Evolutionary conservation across 2,888 invertebrate species (phyloP), one percentile per base, ranked within the genome.

Genomic region (Allolobophora icterica): DNA sequence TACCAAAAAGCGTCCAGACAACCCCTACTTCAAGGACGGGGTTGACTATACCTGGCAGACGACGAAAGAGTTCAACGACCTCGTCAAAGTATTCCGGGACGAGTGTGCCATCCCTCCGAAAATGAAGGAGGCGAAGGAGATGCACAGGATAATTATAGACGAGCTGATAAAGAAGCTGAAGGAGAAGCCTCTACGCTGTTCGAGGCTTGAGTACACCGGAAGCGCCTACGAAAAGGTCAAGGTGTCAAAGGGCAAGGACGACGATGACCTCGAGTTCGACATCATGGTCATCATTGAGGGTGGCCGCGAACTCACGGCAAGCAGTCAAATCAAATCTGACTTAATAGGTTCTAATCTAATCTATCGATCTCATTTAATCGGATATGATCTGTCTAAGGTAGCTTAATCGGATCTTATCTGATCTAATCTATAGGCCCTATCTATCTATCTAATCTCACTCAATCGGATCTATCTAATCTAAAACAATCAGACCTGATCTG

Each of bases 261-360:
- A 30, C 89, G 89, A 89, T 40, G 90, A 90, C 71, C 71, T 90
- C 38, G 90, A 90, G 38, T 90, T 90, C 71, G 90, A 90, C 35
- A 83, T 90, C 34, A 90, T 90, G 90, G 52, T 90, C 30, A 58
- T 90, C 30, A 58, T 90, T 58, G 71, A 90, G n/a, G 71, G 71
- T 11, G 71, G 71, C 11, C 71, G n/a, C 1, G 71, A 71, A 8
- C 71, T 71, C 30, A 71, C 0, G 71, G 71, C n/a, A 71, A 71
- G 71, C 71, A 71, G 11, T 71, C 30, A n/a, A 71, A n/a, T 71
- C 71, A 30, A 52, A 24, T 52, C 24, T 24, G 52, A 52, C 2
- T 52, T 52, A 52, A n/a, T n/a, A n/a, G n/a, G n/a, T 24, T 52
- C 0, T 1, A 5, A 52, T 52, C 52, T 52, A 24, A 6, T 71